Conservation (phyloP, 2,113 vertebrate species). For the Oryzias melastigma region DNA sequence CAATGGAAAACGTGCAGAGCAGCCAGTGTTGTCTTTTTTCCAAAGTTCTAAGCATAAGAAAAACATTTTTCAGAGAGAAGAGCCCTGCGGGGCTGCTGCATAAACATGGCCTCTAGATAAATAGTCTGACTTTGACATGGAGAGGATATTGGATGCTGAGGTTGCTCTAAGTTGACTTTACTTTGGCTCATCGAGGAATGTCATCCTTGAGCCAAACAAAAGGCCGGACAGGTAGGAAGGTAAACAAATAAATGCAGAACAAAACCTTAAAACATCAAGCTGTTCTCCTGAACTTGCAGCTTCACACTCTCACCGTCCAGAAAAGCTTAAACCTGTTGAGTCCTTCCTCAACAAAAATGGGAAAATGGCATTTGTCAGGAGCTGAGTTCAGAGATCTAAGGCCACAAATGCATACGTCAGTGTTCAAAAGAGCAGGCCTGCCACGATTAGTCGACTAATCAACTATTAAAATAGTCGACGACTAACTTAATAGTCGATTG, state of each 20-base stretch:
- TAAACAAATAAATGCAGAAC: constrained; percentile 12
- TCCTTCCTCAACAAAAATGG: no score
- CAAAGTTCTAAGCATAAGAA: constrained; percentile 39
- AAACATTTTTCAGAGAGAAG: constrained; percentile 38
- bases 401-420: no score
- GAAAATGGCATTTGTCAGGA: no score
- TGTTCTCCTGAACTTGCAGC: no score
- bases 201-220: constrained; percentile 28
- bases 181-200: constrained; percentile 28
- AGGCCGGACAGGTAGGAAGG: constrained; percentile 1
- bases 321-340: no score
- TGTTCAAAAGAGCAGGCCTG: no score
- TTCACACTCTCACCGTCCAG: no score
- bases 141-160: constrained; percentile 61
- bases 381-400: no score
- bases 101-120: constrained; percentile 45
- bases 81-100: constrained; percentile 24
- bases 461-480: no score
- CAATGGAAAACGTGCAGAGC: constrained; percentile 4
- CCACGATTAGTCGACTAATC: no score
- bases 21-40: constrained; percentile 9
- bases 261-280: background rate
- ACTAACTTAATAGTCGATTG: no score
- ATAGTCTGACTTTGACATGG: constrained; percentile 15
- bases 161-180: constrained; percentile 44